These are phyloP conservation scores for Campylomormyrus numenius DNA, from an alignment of 2,113 vertebrate genomes.

Conservation along the genomic window DNA sequence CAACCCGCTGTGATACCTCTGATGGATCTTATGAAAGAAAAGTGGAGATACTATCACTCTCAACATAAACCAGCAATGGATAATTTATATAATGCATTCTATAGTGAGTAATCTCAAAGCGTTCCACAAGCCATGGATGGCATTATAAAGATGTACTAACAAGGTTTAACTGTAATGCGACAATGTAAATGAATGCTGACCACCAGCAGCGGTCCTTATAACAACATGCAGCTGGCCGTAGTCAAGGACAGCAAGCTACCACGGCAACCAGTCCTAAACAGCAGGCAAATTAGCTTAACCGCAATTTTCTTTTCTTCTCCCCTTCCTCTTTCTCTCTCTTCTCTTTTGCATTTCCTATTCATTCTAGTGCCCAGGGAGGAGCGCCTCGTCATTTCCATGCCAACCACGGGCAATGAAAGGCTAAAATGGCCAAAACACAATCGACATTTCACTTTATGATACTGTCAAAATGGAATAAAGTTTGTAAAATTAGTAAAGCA, in stretches of 20 bases:
- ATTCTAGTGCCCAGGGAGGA: neutral
- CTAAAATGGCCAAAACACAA: neutral
- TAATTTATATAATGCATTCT: neutral
- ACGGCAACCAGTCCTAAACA: constrained; percentile 37
- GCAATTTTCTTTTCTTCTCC: neutral
- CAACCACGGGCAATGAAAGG: constrained; percentile 18
- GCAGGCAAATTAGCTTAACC: constrained; percentile 30
- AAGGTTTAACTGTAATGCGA: neutral
- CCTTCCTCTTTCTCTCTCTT: neutral
- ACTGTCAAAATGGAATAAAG: neutral
- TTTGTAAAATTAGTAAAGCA: neutral
- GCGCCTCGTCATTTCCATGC: constrained; percentile 23
- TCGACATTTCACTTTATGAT: neutral
- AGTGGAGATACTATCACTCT: neutral
- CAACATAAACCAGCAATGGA: neutral
- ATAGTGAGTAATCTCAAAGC: neutral
- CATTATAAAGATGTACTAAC: neutral
- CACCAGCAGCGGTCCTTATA: neutral
- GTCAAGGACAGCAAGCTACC: constrained; percentile 36
- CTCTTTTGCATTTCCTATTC: constrained; percentile 21
- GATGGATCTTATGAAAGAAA: neutral
- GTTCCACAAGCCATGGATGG: neutral
- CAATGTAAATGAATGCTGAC: neutral
- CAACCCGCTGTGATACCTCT: neutral
- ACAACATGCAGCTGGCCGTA: constrained; percentile 11